Percentiles rank a stretch among this genome's conserved stretches.
phyloP scores from a whole-genome alignment of 2,113 vertebrate species.

The Terrapene triunguis region DNA sequence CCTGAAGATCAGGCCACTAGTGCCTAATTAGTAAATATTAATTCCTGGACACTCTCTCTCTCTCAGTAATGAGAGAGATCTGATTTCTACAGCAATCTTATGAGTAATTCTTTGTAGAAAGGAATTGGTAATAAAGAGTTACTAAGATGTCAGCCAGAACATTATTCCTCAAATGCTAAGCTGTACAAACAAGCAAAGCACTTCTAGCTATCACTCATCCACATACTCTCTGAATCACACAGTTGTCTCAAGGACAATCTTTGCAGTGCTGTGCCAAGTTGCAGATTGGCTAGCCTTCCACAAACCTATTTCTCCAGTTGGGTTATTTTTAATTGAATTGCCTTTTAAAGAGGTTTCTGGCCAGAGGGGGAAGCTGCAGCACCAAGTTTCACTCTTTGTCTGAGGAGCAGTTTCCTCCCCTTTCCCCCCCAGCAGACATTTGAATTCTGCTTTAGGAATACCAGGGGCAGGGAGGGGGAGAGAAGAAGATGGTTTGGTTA shows the following conservation, averaged over 20 bases:
- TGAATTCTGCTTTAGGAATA: not conserved
- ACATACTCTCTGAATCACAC: not conserved
- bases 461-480: fast-evolving
- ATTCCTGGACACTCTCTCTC: not conserved
- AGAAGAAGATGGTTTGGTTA: not conserved
- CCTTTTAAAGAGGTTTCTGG: not conserved
- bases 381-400: not conserved
- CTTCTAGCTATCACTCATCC: not conserved
- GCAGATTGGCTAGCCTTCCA: not conserved
- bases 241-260: not conserved
- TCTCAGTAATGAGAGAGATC: not conserved
- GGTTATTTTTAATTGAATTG: slow-evolving; percentile 26
- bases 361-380: not conserved
- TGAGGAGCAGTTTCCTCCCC: not conserved
- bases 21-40: not conserved
- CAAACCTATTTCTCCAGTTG: not conserved
- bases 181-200: not conserved
- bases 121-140: not conserved
- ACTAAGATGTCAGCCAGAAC: not conserved
- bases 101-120: not conserved
- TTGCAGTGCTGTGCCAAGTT: not conserved
- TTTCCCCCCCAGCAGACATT: not conserved
- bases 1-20: not conserved
- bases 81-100: not conserved
- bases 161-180: not conserved